Evolutionary conservation across 2,797 vertebrate genomes (phyloP), one percentile per base, ranked within the genome.

Genomic region (Miichthys miiuy): DNA sequence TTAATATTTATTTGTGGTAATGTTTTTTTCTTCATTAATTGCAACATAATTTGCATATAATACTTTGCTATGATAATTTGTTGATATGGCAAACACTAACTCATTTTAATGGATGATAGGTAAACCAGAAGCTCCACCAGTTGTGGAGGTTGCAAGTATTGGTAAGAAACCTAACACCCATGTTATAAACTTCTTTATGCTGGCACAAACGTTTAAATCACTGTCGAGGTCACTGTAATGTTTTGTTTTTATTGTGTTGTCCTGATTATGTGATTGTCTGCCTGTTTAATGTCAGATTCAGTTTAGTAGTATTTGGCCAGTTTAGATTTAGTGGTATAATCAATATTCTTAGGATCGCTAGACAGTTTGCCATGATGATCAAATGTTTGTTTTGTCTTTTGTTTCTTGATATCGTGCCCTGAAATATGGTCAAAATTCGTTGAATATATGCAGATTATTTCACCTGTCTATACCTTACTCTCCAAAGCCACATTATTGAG

Each of bases 141-240:
- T 4, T 58, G 51, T 38, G 25, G 70, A 77, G 74, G 48, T 6
- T 34, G 44, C 2, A 67, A 67, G 8, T 5, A 51, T 9, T 20
- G 86, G 88, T 89, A 83, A 88, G 89, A 81, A 41, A 44, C 34
- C 34, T 38, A 38, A 38, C 34, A 38, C 34, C 8, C 34, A 38
- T 38, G 34, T 38, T 38, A 9, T 38, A 38, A 44, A 70, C 16
- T 11, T 57, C 3, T 68, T 64, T 54, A 81, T 85, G 70, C 14
- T 38, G 34, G 60, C 55, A 57, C n/a, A 55, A 38, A 76, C 11
- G 10, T 70, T 47, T 58, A 25, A 30, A 25, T 5, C 7, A 0
- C 3, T 17, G 7, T 18, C 13, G 5, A 62, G 46, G 44, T 77
- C 20, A 60, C 11, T 30, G 16, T 54, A 44, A 50, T 60, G 16